phyloP scores from a whole-genome alignment of 2,113 vertebrate species.

The Collichthys lucidus region DNA sequence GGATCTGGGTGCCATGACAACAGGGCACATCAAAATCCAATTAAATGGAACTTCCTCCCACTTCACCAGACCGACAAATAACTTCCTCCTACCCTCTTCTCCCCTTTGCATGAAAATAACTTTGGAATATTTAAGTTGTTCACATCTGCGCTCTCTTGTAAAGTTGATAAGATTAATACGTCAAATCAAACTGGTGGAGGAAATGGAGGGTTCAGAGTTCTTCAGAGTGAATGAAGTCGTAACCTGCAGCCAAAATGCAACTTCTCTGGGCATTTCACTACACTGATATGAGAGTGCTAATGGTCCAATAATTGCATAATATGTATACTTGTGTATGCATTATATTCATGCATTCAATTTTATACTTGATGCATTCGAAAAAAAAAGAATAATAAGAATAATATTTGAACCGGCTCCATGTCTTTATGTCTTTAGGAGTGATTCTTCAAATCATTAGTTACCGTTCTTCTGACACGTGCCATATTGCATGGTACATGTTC shows the following conservation, averaged over 20 bases:
- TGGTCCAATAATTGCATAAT: constrained; percentile 18
- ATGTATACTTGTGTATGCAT: constrained; percentile 23
- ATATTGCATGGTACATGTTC: constrained; percentile 43
- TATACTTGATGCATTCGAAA: constrained; percentile 30
- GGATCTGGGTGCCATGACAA: constrained; percentile 84
- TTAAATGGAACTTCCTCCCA: constrained; percentile 83
- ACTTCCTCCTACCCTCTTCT: constrained; percentile 71
- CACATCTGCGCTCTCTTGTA: constrained; percentile 60
- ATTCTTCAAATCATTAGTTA: constrained; percentile 43
- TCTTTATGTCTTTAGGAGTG: constrained; percentile 2
- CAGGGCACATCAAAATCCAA: constrained; percentile 83
- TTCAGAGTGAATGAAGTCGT: constrained; percentile 35
- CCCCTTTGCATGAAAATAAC: constrained; percentile 71
- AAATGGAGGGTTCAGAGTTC: constrained; percentile 33
- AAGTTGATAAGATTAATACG: constrained; percentile 66
- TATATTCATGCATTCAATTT: constrained; percentile 16
- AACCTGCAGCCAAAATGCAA: constrained; percentile 29
- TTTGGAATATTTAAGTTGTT: constrained; percentile 72
- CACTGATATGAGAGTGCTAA: constrained; percentile 19
- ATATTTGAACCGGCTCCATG: constrained; percentile 18
- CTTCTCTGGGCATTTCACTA: constrained; percentile 19
- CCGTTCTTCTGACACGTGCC: constrained; percentile 21
- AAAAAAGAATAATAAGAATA: constrained; percentile 5
- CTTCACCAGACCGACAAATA: constrained; percentile 80
- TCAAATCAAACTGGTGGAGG: constrained; percentile 49